Base-by-base conservation (phyloP, 1,140 invertebrate species). In the Lutraria rhynchaena region DNA sequence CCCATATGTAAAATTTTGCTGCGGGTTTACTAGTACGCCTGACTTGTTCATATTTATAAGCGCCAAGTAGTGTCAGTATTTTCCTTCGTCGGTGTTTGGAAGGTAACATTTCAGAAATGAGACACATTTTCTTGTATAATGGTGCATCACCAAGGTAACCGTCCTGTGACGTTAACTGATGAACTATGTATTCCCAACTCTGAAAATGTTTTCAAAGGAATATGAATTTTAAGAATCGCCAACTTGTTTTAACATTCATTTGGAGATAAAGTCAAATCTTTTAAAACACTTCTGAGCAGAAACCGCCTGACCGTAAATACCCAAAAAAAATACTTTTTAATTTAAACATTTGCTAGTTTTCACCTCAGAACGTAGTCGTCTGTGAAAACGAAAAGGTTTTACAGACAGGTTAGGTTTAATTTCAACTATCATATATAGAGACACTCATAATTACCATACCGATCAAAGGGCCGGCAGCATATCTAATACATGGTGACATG, bases 1-100 rank as follows among this genome's bases (percentile, higher is more conserved):
- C 71, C 71, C 71, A 74, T 24, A 74, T 27, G 60, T 74, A 60
- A 46, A 74, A 74, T 44, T 74, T 58, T 22, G 71, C 31, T 17
- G 71, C 71, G 0, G 71, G 31, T 1, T 13, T 27, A 27, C 71
- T 74, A 41, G 60, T 55, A 2, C 55, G 19, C 33, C 60, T 74
- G 0, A 74, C 71, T 27, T 57, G 71, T 22, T 74, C 71, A 24
- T 41, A 74, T 19, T 37, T 44, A 46, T 74, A 74, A 19, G 58
- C 71, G 22, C 53, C n/a, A 2, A 74, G 24, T 3, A 74, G n/a
- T 15, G 71, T 60, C 2, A 60, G 33, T 17, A 74, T 74, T 55
- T 74, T 74, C 24, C 37, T 51, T 41, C 71, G 51, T 27, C 53
- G 58, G 35, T 74, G 58, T n/a, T 60, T 58, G 7, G 71, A 60